Percentiles rank a stretch among this genome's conserved stretches.
These are phyloP conservation scores for Indicator maculatus DNA, from an alignment of 2,113 vertebrate species.

Conservation along the genomic window DNA sequence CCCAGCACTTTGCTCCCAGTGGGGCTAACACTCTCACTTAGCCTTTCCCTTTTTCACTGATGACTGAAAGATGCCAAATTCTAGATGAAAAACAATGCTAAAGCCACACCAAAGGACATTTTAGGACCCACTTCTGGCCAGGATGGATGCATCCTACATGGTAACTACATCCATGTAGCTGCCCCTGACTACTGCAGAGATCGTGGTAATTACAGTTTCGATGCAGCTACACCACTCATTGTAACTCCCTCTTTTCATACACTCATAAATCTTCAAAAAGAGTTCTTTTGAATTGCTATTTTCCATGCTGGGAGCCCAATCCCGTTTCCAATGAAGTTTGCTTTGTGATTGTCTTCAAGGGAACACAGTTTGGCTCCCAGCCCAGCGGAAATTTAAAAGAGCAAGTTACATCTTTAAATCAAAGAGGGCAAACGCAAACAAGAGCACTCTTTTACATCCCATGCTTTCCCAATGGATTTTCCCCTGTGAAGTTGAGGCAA, in stretches of 20 bases:
- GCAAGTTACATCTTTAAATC: constrained; percentile 59
- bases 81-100: not conserved
- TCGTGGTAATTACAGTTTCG: constrained; percentile 17
- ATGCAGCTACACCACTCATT: not conserved
- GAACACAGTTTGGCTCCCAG: constrained; percentile 12
- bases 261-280: constrained; percentile 38
- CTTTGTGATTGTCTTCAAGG: constrained; percentile 54
- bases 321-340: constrained; percentile 23
- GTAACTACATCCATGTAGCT: not conserved
- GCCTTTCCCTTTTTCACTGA: not conserved
- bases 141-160: fast-evolving
- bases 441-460: constrained; percentile 13
- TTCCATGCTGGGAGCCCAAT: constrained; percentile 44
- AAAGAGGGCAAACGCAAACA: constrained; percentile 37
- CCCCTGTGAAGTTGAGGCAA: not conserved
- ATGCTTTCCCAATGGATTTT: not conserved
- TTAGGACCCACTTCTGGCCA: not conserved
- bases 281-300: constrained; percentile 35
- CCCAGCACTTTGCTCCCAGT: not conserved
- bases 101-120: not conserved
- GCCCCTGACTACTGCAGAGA: not conserved
- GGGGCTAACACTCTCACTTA: not conserved
- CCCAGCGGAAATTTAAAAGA: constrained; percentile 50
- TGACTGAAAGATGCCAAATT: not conserved
- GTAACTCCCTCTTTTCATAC: constrained; percentile 28